Evolutionary conservation across 2,888 invertebrate genomes (phyloP).

Genomic region (Macrophya annulata): DNA sequence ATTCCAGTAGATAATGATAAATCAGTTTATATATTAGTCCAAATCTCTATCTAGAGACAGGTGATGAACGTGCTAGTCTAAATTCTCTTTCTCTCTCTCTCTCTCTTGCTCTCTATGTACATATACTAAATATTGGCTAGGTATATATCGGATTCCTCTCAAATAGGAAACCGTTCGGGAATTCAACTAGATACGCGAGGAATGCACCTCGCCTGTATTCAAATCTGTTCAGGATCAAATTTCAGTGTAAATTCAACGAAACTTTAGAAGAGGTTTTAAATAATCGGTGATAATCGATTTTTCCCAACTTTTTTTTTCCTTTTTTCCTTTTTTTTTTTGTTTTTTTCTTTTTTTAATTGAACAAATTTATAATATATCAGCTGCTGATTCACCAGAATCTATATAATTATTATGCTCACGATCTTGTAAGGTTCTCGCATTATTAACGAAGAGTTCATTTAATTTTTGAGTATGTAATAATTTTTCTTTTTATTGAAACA

Average conservation of each 20-base stretch:
- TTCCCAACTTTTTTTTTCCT: neutral
- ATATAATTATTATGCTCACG: too few relatives aligned
- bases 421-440: too few relatives aligned
- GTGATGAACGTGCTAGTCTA: neutral
- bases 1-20: constrained; percentile 31
- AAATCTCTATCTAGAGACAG: neutral
- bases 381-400: too few relatives aligned
- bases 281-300: neutral
- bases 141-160: constrained; percentile 43
- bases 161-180: constrained; percentile 40
- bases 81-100: neutral
- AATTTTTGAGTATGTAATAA: too few relatives aligned
- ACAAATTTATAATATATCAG: too few relatives aligned
- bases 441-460: too few relatives aligned
- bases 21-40: neutral
- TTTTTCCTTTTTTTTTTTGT: too few relatives aligned
- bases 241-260: neutral
- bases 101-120: neutral
- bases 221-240: neutral
- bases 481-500: too few relatives aligned
- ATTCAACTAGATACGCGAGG: constrained; percentile 18
- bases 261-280: neutral
- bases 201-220: constrained; percentile 28
- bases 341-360: too few relatives aligned
- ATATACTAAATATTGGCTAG: constrained; percentile 26